Evolutionary conservation across 2,797 vertebrate species (phyloP).

Genomic region (Bufotes viridis): DNA sequence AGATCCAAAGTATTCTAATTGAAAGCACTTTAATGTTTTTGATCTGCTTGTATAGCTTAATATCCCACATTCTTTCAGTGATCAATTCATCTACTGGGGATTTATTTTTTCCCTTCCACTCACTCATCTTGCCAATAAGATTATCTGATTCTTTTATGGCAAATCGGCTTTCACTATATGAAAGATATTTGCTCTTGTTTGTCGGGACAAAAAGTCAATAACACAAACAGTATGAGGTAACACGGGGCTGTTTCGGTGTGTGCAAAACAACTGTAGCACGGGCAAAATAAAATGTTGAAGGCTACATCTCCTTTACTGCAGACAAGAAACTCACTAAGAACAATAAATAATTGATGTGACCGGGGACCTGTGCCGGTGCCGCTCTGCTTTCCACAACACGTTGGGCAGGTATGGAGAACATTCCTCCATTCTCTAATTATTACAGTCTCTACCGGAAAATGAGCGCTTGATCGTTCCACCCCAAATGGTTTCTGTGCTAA

Average conservation of each 20-base stretch:
- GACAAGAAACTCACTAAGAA: slow-evolving; percentile 74
- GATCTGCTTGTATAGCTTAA: too few species aligned
- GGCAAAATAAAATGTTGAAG: slow-evolving; percentile 65
- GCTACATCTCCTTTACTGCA: slow-evolving; percentile 72
- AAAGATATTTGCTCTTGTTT: slow-evolving; percentile 19
- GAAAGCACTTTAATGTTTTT: too few species aligned
- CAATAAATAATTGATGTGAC: slow-evolving; percentile 76
- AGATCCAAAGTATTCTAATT: too few species aligned
- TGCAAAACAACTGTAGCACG: slow-evolving; percentile 67
- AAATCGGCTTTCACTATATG: slow-evolving; percentile 19
- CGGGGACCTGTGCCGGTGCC: slow-evolving; percentile 67
- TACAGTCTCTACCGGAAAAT: slow-evolving; percentile 64
- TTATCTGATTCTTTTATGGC: neutral
- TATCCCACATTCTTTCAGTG: neutral
- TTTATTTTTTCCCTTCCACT: neutral
- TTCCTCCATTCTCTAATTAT: slow-evolving; percentile 67
- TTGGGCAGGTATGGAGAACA: slow-evolving; percentile 63
- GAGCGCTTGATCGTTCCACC: slow-evolving; percentile 55
- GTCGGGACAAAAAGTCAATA: slow-evolving; percentile 69
- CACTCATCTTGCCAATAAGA: neutral
- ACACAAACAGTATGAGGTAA: slow-evolving; percentile 68
- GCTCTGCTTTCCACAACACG: slow-evolving; percentile 66
- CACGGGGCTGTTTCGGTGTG: slow-evolving; percentile 65
- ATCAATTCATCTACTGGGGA: neutral
- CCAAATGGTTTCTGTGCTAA: slow-evolving; percentile 65